Evolutionary conservation across 1,140 invertebrate genomes (phyloP).

Genomic region (Sitodiplosis mosellana): DNA sequence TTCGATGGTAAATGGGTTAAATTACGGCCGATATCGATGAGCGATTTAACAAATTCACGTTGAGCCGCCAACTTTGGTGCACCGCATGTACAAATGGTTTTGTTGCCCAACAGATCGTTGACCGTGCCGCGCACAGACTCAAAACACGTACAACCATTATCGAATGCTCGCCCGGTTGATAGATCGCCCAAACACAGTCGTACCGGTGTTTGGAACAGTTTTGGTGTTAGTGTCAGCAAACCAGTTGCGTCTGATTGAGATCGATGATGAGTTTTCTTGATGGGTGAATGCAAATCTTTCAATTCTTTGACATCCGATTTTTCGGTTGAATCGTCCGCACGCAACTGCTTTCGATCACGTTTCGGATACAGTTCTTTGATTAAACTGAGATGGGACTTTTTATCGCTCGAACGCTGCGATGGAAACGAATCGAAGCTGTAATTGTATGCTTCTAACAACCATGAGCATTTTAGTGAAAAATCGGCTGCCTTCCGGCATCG

Average conservation of each 20-base stretch:
- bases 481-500: constrained; percentile 86
- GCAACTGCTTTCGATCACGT: constrained; percentile 16
- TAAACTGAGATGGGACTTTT: constrained; percentile 26
- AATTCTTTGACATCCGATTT: too few species aligned
- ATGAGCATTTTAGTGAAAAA: constrained; percentile 88
- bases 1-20: constrained; percentile 83
- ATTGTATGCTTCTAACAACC: constrained; percentile 82
- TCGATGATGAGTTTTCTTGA: constrained; percentile 37
- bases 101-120: constrained; percentile 51
- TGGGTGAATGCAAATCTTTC: constrained; percentile 6
- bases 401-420: constrained; percentile 5
- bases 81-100: constrained; percentile 53
- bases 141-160: constrained; percentile 82
- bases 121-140: constrained; percentile 44
- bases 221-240: constrained; percentile 16
- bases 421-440: constrained; percentile 18
- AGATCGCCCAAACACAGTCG: constrained; percentile 73
- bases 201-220: constrained; percentile 26
- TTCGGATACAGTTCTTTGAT: constrained; percentile 24
- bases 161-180: constrained; percentile 83
- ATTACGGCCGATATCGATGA: constrained; percentile 81
- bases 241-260: constrained; percentile 81
- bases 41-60: constrained; percentile 67
- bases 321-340: constrained; percentile 31
- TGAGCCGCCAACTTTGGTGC: constrained; percentile 66